A percentile compares a stretch with the other conserved stretches of the same genome.
phyloP scores from a whole-genome alignment of 2,888 invertebrate genomes.

The Myopa testacea region DNA sequence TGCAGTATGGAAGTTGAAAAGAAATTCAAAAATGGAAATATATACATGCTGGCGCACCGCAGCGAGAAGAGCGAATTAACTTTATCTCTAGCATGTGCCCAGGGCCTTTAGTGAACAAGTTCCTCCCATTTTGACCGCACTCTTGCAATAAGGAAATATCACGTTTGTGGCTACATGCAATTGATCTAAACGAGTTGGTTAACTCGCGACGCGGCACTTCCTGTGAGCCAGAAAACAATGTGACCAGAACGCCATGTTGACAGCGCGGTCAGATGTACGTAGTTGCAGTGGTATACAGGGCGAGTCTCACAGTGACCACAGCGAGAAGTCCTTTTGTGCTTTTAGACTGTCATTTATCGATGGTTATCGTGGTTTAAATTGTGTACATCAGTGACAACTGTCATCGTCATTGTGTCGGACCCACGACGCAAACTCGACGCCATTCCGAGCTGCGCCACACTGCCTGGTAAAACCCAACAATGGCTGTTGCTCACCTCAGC shows the following conservation, averaged over 20 bases:
- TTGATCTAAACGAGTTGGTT: conserved; percentile 21
- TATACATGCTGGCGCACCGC: neutral
- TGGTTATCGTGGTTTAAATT: conserved; percentile 57
- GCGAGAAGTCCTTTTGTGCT: conserved; percentile 45
- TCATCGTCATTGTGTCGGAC: conserved; percentile 50
- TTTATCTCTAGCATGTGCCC: neutral
- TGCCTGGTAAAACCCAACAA: conserved; percentile 22
- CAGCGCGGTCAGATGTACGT: neutral
- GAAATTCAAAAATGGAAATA: too few relatives aligned
- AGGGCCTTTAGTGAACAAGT: neutral
- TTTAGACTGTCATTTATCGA: conserved; percentile 50
- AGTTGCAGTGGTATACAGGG: neutral
- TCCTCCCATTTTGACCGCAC: conserved; percentile 9
- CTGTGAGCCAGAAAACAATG: conserved; percentile 28
- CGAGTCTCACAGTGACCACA: neutral
- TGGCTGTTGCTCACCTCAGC: conserved; percentile 42
- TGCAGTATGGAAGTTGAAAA: neutral
- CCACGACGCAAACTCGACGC: conserved; percentile 3
- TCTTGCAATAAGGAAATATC: neutral
- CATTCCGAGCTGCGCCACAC: neutral
- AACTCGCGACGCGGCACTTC: conserved; percentile 16
- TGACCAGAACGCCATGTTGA: conserved; percentile 25
- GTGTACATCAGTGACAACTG: conserved; percentile 56
- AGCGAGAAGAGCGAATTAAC: neutral
- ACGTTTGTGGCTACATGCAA: conserved; percentile 13